These are phyloP conservation scores for Apogon talboti DNA, from an alignment of 2,797 vertebrate genomes.

Conservation along the genomic window DNA sequence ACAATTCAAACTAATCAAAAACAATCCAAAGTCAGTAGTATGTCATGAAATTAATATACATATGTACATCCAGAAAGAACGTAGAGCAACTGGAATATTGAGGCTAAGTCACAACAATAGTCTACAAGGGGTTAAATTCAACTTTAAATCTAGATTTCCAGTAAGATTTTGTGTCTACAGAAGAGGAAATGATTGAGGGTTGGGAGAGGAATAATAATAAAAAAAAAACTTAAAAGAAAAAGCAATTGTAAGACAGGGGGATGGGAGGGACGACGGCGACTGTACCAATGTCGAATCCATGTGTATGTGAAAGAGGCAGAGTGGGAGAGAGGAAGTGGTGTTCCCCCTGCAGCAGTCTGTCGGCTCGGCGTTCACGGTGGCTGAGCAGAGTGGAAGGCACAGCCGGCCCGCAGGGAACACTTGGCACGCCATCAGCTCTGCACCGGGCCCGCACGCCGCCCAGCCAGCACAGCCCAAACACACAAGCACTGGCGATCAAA, in stretches of 20 bases:
- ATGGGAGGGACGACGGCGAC: conserved; percentile 15
- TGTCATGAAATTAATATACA: too few species aligned
- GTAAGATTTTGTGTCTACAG: too few species aligned
- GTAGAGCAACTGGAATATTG: too few species aligned
- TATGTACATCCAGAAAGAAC: too few species aligned
- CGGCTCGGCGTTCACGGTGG: conserved; percentile 81
- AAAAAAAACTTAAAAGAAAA: background rate
- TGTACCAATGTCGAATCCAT: conserved; percentile 42
- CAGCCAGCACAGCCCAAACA: conserved; percentile 81
- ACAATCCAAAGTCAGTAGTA: too few species aligned
- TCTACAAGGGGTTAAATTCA: too few species aligned
- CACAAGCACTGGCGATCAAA: conserved; percentile 80
- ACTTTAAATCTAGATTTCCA: too few species aligned
- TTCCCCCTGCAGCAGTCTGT: conserved; percentile 81
- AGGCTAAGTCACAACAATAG: too few species aligned
- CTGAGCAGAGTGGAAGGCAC: conserved; percentile 83
- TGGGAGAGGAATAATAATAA: background rate
- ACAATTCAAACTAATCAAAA: too few species aligned
- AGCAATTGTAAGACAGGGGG: conserved; percentile 2
- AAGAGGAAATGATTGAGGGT: too few species aligned
- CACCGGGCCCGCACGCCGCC: conserved; percentile 72
- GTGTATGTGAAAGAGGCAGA: conserved; percentile 42
- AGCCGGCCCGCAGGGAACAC: conserved; percentile 79
- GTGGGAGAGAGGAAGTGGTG: conserved; percentile 59
- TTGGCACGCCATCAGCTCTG: conserved; percentile 85